Conservation (phyloP, 2,797 vertebrate species). For the Sebastes cheni region DNA sequence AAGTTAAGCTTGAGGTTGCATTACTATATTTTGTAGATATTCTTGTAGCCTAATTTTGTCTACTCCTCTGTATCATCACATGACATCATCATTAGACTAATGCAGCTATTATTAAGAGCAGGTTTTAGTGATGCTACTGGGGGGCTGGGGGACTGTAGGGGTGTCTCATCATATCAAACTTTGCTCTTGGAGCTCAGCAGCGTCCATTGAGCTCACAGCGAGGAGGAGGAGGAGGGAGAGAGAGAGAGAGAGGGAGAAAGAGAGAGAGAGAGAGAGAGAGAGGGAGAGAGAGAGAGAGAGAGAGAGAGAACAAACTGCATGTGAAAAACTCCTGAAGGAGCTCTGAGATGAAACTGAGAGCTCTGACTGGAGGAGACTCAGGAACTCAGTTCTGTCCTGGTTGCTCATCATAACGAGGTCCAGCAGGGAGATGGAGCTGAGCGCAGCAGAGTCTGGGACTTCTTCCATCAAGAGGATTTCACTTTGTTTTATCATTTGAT, state of each 20-base stretch:
- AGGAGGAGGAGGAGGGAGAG: neutral
- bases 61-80: neutral
- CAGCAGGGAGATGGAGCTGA: neutral
- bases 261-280: no score
- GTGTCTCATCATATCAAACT: conserved; percentile 13
- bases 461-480: neutral
- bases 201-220: conserved; percentile 1
- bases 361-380: neutral
- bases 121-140: neutral
- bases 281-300: no score
- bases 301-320: neutral
- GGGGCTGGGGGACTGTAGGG: neutral
- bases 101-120: neutral
- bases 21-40: neutral
- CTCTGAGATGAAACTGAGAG: neutral
- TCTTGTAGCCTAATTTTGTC: neutral
- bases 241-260: no score
- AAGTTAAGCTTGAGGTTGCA: neutral
- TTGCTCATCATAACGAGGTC: neutral
- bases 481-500: neutral
- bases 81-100: neutral
- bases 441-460: neutral
- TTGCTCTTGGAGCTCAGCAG: neutral
- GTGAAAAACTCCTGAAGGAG: neutral
- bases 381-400: neutral